Evolutionary conservation across 2,888 invertebrate genomes (phyloP).

Genomic region (Chelonus formosanus): DNA sequence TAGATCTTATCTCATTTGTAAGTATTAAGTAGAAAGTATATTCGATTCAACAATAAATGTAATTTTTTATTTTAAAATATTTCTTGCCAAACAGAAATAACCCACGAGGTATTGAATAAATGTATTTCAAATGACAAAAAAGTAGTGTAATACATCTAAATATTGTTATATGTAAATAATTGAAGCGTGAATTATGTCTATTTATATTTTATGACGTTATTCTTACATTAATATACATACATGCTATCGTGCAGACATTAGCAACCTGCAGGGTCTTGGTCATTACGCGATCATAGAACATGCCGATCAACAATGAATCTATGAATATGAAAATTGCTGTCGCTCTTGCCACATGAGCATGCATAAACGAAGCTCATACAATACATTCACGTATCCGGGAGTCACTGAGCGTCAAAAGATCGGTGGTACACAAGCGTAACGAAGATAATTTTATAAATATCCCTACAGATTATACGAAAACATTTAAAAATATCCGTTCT

Average conservation of each 20-base stretch:
- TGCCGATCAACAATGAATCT: slow-evolving; percentile 57
- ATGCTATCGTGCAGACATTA: slow-evolving; percentile 16
- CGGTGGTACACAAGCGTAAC: slow-evolving; percentile 1
- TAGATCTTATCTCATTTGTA: no score
- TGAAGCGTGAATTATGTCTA: background rate
- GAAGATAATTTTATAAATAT: slow-evolving; percentile 9
- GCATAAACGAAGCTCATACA: slow-evolving; percentile 7
- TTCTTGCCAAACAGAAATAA: no score
- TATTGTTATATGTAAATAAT: no score
- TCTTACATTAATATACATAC: slow-evolving; percentile 44
- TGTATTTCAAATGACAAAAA: no score
- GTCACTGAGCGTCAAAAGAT: slow-evolving; percentile 18
- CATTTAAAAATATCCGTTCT: no score
- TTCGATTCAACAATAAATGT: no score
- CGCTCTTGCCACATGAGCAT: slow-evolving; percentile 12
- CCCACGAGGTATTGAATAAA: no score
- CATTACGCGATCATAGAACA: slow-evolving; percentile 35
- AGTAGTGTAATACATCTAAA: no score
- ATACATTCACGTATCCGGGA: slow-evolving; percentile 3
- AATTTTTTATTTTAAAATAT: no score
- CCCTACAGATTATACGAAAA: background rate
- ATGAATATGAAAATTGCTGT: slow-evolving; percentile 57
- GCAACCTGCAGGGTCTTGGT: slow-evolving; percentile 37
- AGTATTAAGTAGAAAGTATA: no score
- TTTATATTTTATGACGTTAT: slow-evolving; percentile 38